phyloP scores from a whole-genome alignment of 2,888 invertebrate genomes.

The Agonopterix alstromeriana region DNA sequence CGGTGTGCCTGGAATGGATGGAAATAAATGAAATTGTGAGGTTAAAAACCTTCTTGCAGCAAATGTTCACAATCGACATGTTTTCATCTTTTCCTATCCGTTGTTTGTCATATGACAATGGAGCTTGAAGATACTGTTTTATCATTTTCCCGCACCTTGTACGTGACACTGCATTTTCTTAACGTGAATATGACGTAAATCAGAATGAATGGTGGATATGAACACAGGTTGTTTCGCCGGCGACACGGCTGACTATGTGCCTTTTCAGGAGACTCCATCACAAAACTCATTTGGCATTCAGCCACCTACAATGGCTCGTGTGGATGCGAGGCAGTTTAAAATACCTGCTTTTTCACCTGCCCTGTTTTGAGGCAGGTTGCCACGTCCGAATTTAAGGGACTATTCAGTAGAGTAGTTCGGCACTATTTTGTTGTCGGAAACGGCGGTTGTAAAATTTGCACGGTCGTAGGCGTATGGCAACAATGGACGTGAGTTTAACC shows the following conservation, averaged over 20 bases:
- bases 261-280: constrained; percentile 60
- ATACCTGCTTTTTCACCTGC: constrained; percentile 50
- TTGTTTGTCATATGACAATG: too few species aligned
- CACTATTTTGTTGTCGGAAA: constrained; percentile 6
- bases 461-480: neutral
- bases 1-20: neutral
- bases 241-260: constrained; percentile 49
- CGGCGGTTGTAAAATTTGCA: constrained; percentile 3
- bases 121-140: too few species aligned
- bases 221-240: constrained; percentile 5
- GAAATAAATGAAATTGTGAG: too few species aligned
- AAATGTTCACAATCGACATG: too few species aligned
- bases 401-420: constrained; percentile 5
- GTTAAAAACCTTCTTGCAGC: too few species aligned
- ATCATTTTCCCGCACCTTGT: neutral
- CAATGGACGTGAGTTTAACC: neutral
- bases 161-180: constrained; percentile 14
- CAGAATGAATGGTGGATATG: constrained; percentile 19
- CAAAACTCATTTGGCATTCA: constrained; percentile 74
- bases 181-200: constrained; percentile 14
- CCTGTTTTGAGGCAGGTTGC: constrained; percentile 26
- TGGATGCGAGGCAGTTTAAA: constrained; percentile 63
- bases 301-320: constrained; percentile 64
- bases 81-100: too few species aligned
- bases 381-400: constrained; percentile 42